Evolutionary conservation across 1,140 invertebrate species (phyloP), one percentile per base, ranked within the genome.

Genomic region (Coptotermes formosanus): DNA sequence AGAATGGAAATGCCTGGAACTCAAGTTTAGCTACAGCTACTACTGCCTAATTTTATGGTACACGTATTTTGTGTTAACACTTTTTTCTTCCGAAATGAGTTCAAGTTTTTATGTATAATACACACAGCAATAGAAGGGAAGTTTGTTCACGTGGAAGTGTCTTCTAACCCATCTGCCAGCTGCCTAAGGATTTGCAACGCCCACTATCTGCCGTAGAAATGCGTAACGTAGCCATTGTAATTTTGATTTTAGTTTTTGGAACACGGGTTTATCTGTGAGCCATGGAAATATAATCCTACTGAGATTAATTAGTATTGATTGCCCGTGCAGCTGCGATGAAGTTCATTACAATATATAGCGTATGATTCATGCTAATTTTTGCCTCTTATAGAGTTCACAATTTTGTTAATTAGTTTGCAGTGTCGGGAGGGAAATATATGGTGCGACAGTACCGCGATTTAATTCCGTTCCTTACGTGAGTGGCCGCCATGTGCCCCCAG

Each of bases 371-470:
- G 64, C 25, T 75, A 75, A 30, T 75, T n/a, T 30, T 75, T n/a
- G 14, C 25, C 64, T 30, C 64, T 75, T 75, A 75, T 75, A 75
- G 16, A 30, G 25, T 75, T n/a, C 7, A 75, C 64, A 30, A 30
- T 75, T 75, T 75, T 75, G 25, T 75, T 75, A 75, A 75, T 75
- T 75, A 75, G 25, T 75, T 25, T 16, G 64, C n/a, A 75, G n/a
- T 30, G 64, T 16, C 64, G 64, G 30, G 64, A 11, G 64, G 64
- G 25, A 75, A 64, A 30, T 75, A 14, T 75, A 75, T 30, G 64
- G 4, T n/a, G 64, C 64, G 4, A 64, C 2, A 21, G 21, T 8
- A 64, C 64, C 9, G 64, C 64, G n/a, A 30, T 75, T 21, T 75
- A 25, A 14, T 75, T 75, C 64, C 64, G 16, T 75, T 64, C 21